Evolutionary conservation across 2,113 vertebrate genomes (phyloP).

Genomic region (Esox niger): DNA sequence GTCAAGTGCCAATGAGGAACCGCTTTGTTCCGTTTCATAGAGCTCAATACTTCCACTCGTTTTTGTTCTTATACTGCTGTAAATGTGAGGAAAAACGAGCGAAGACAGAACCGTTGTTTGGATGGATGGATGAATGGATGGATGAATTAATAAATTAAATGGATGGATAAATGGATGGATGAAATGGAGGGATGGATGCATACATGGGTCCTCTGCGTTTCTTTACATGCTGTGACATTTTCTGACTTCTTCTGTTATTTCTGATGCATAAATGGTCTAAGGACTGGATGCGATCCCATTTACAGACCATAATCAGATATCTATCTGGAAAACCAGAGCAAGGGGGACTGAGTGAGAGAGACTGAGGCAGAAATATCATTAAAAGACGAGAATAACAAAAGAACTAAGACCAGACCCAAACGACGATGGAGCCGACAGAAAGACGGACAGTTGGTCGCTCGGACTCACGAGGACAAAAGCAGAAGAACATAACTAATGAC

Average conservation of each 20-base stretch:
- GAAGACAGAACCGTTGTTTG: too few relatives aligned
- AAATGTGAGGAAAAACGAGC: too few relatives aligned
- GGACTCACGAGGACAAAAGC: neutral
- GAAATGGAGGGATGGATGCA: too few relatives aligned
- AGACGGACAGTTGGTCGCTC: conserved; percentile 3
- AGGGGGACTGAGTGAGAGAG: conserved; percentile 15
- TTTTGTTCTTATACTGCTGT: too few relatives aligned
- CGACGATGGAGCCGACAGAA: neutral
- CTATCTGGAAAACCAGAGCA: conserved; percentile 33
- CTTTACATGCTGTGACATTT: neutral
- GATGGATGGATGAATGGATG: too few relatives aligned
- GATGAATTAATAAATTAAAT: too few relatives aligned
- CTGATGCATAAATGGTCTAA: conserved; percentile 17
- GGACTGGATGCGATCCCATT: conserved; percentile 57
- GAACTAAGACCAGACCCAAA: neutral
- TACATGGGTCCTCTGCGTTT: too few relatives aligned
- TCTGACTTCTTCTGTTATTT: neutral
- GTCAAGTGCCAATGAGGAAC: too few relatives aligned
- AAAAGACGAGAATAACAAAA: too few relatives aligned
- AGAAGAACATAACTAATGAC: neutral
- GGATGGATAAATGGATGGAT: too few relatives aligned
- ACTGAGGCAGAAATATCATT: neutral
- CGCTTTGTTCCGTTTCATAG: too few relatives aligned
- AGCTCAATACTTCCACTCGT: too few relatives aligned
- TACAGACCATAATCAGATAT: conserved; percentile 52